Conservation (phyloP, 2,113 vertebrate species). For the human (Homo sapiens) region DNA sequence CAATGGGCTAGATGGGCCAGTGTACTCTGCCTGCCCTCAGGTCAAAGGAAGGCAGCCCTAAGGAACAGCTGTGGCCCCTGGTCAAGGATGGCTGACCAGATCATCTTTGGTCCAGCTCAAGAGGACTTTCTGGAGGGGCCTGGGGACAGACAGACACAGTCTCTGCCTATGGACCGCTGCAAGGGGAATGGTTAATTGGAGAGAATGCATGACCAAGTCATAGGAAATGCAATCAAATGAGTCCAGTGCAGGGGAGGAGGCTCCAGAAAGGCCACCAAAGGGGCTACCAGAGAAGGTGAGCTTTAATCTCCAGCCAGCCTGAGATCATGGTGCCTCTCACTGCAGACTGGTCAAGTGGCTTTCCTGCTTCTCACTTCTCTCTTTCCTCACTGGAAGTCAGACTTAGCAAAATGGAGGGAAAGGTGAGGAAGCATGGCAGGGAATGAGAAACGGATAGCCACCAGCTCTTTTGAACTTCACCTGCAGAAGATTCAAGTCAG, state of each 20-base stretch:
- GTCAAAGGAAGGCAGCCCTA: background rate
- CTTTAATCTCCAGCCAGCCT: background rate
- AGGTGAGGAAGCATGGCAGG: background rate
- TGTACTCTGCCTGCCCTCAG: background rate
- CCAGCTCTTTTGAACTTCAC: background rate
- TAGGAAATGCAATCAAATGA: background rate
- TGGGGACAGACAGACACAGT: background rate
- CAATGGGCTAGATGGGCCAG: background rate
- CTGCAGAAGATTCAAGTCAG: background rate
- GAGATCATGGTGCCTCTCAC: background rate
- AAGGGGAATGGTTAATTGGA: background rate
- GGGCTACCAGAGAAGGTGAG: background rate
- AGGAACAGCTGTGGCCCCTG: background rate
- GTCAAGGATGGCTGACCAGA: background rate
- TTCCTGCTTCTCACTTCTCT: background rate
- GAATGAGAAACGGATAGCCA: background rate
- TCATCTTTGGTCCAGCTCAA: background rate
- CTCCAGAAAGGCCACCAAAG: background rate
- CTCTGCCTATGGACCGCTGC: background rate
- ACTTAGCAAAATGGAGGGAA: background rate
- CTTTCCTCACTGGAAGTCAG: background rate
- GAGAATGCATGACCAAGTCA: background rate
- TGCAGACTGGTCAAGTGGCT: background rate
- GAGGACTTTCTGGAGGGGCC: background rate
- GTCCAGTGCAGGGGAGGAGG: rapidly evolving